These are phyloP conservation scores for Blennius ocellaris DNA, from an alignment of 2,113 vertebrate species.

Conservation along the genomic window DNA sequence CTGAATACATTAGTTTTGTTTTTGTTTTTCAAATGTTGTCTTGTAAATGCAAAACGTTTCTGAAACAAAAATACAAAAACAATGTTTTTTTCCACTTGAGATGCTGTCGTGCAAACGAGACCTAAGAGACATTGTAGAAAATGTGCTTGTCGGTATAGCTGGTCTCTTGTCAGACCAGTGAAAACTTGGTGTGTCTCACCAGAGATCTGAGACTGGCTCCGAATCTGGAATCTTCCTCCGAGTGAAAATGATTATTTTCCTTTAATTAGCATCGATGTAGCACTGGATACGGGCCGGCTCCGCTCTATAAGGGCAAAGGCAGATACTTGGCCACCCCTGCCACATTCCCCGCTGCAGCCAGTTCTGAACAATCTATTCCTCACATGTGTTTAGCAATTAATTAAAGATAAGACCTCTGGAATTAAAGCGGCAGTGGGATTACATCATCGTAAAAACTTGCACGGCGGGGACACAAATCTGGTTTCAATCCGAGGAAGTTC, in stretches of 20 bases:
- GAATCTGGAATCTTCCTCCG: constrained; percentile 36
- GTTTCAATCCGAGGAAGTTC: constrained; percentile 76
- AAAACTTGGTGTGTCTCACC: constrained; percentile 1
- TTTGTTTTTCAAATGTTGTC: no score
- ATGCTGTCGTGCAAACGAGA: no score
- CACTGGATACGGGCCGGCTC: constrained; percentile 60
- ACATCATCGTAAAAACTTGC: constrained; percentile 64
- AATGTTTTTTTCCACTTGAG: no score
- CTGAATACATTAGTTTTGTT: no score
- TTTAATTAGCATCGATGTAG: constrained; percentile 71
- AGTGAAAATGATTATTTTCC: constrained; percentile 60
- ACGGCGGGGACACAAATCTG: constrained; percentile 72
- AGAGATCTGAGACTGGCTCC: constrained; percentile 20
- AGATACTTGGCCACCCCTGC: constrained; percentile 49
- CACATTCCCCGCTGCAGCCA: constrained; percentile 63
- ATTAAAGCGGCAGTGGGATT: constrained; percentile 69
- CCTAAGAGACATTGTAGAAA: no score
- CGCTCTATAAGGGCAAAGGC: constrained; percentile 40
- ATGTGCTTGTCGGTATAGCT: not conserved
- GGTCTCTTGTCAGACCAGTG: constrained; percentile 25
- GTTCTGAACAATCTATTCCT: constrained; percentile 73
- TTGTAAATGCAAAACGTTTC: no score
- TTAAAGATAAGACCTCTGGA: constrained; percentile 73
- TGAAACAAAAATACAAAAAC: no score
- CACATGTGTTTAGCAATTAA: constrained; percentile 72